These are phyloP conservation scores for Eurytoma californica DNA, from an alignment of 2,888 invertebrate genomes.

Conservation along the genomic window DNA sequence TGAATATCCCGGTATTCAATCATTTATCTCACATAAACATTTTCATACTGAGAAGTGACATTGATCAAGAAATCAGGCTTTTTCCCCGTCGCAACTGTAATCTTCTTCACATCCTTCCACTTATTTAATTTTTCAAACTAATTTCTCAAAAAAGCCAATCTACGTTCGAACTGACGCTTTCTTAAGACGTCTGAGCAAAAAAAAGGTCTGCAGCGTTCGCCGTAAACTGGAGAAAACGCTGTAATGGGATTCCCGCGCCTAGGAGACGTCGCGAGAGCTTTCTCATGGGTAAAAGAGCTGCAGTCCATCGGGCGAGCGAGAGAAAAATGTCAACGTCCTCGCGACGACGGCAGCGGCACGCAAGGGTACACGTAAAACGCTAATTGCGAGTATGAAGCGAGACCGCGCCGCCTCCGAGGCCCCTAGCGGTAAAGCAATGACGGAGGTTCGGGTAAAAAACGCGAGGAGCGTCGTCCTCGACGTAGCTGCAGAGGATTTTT, in stretches of 20 bases:
- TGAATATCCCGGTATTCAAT: no score
- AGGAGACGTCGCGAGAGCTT: background rate
- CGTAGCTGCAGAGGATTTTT: no score
- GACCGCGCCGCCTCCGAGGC: constrained; percentile 13
- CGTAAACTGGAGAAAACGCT: background rate
- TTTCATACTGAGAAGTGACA: no score
- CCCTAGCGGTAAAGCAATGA: constrained; percentile 32
- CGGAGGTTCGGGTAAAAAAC: constrained; percentile 41
- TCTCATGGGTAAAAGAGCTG: constrained; percentile 22
- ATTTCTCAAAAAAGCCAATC: no score
- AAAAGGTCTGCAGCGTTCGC: no score
- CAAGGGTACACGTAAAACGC: constrained; percentile 15
- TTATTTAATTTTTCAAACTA: no score
- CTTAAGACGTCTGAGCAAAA: no score
- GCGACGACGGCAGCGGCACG: constrained; percentile 1
- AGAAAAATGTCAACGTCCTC: constrained; percentile 31
- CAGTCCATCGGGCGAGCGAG: background rate
- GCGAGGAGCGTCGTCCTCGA: background rate
- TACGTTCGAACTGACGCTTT: no score
- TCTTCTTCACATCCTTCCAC: no score
- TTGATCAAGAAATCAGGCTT: no score
- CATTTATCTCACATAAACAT: no score
- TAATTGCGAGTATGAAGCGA: constrained; percentile 37
- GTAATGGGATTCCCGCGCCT: background rate
- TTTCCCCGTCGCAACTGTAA: no score